Conservation (phyloP, 1,140 invertebrate species). For the Drosophila willistoni region DNA sequence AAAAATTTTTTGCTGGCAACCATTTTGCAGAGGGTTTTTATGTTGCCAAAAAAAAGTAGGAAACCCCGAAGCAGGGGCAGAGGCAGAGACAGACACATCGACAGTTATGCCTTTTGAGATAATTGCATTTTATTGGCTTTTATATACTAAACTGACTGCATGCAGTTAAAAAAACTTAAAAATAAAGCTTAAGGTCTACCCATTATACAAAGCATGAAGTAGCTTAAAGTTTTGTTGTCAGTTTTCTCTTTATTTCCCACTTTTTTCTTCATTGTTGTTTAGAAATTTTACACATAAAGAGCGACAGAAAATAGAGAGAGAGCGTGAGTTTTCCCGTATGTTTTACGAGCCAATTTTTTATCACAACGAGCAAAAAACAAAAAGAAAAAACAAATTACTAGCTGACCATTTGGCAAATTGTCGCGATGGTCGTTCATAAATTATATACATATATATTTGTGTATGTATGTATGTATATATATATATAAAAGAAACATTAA, state of each 20-base stretch:
- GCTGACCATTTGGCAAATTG: constrained; percentile 49
- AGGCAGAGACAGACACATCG: neutral
- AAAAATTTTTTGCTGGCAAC: constrained; percentile 28
- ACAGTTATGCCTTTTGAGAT: constrained; percentile 79
- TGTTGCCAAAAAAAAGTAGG: constrained; percentile 61
- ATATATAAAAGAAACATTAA: constrained; percentile 9
- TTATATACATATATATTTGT: constrained; percentile 1
- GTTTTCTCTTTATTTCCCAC: neutral
- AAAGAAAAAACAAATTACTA: neutral
- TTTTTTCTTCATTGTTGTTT: too few relatives aligned
- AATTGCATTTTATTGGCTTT: constrained; percentile 80
- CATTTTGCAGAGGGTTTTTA: constrained; percentile 63
- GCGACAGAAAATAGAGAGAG: neutral
- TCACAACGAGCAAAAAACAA: neutral
- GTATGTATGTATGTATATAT: constrained; percentile 5
- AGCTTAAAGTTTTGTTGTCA: neutral
- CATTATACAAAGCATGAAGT: constrained; percentile 28
- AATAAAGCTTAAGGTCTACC: constrained; percentile 60
- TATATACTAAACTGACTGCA: constrained; percentile 64
- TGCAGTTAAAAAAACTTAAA: constrained; percentile 61
- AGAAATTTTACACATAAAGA: neutral
- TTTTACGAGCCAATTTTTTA: constrained; percentile 3
- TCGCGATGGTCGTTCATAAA: constrained; percentile 32
- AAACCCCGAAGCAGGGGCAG: neutral
- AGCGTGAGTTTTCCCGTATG: neutral